Percentiles rank a stretch among this genome's conserved stretches.
Conservation (phyloP, 2,797 vertebrate genomes). For the Urophycis tenuis region DNA sequence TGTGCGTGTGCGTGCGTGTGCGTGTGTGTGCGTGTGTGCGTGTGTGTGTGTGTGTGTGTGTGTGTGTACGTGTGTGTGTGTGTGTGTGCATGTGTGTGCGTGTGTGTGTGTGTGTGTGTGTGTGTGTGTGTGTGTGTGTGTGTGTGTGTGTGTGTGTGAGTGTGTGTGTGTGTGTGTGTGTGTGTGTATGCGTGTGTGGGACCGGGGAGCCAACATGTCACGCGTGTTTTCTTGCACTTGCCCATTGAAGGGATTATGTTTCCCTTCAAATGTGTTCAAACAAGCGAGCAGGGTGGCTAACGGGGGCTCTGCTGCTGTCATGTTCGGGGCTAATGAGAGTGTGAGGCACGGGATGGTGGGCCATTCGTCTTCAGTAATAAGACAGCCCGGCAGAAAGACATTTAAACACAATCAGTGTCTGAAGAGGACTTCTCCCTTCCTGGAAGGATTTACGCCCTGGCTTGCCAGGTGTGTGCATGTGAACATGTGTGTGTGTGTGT, state of each 20-base stretch:
- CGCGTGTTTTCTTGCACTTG: not conserved
- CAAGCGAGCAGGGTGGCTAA: conserved; percentile 17
- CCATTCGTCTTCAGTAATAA: conserved; percentile 65
- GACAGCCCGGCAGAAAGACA: conserved; percentile 57
- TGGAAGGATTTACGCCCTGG: conserved; percentile 50
- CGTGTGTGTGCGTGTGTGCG: not conserved
- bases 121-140: too few species aligned
- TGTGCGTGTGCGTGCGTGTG: conserved; percentile 1
- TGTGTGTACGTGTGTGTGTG: too few species aligned
- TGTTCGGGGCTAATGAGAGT: conserved; percentile 51
- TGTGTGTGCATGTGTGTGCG: too few species aligned
- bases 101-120: too few species aligned
- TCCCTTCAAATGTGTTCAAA: not conserved
- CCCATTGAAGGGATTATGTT: not conserved
- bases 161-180: too few species aligned
- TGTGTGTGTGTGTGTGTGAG: too few species aligned
- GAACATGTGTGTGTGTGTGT: conserved; percentile 23
- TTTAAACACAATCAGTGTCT: conserved; percentile 54
- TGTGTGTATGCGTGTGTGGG: too few species aligned
- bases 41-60: too few species aligned
- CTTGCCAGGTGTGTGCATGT: conserved; percentile 46
- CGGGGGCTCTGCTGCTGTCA: conserved; percentile 38
- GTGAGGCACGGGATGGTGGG: conserved; percentile 33
- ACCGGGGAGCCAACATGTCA: not conserved
- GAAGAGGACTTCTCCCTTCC: conserved; percentile 60